A percentile compares a stretch with the other conserved stretches of the same genome.
phyloP scores from a whole-genome alignment of 2,797 vertebrate genomes.

The Aeoliscus strigatus region DNA sequence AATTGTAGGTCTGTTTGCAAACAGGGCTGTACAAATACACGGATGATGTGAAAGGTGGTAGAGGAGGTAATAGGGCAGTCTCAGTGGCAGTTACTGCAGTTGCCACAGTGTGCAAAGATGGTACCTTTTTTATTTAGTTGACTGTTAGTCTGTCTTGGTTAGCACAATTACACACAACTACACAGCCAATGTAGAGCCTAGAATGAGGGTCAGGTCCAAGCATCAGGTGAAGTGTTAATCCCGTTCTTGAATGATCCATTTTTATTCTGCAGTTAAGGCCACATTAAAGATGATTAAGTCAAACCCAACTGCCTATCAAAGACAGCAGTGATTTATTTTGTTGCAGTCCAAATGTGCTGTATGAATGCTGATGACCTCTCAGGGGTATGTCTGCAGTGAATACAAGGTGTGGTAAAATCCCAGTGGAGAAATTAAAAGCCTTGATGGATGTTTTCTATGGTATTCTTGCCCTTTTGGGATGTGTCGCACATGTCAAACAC shows the following conservation, averaged over 20 bases:
- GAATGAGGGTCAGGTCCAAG: too few relatives aligned
- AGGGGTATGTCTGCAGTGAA: constrained; percentile 30
- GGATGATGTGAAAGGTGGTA: constrained; percentile 1
- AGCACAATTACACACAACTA: too few relatives aligned
- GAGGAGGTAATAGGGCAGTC: constrained; percentile 14
- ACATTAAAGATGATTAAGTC: constrained; percentile 21
- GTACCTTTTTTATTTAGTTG: too few relatives aligned
- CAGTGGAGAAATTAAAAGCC: constrained; percentile 32
- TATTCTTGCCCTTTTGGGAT: constrained; percentile 45
- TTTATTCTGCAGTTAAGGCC: constrained; percentile 10
- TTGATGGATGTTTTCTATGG: constrained; percentile 43
- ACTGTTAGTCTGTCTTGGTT: too few relatives aligned
- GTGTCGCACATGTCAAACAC: constrained; percentile 13
- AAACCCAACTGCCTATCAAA: constrained; percentile 29
- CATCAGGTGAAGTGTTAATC: too few relatives aligned
- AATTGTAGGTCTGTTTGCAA: constrained; percentile 9
- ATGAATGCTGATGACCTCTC: constrained; percentile 51
- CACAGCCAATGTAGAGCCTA: too few relatives aligned
- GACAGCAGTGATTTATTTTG: constrained; percentile 22
- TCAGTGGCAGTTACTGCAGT: too few relatives aligned
- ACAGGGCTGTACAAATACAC: background rate
- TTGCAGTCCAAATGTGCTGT: constrained; percentile 12
- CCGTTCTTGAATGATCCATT: constrained; percentile 5
- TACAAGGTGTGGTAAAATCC: constrained; percentile 49
- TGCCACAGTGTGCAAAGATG: too few relatives aligned